These are phyloP conservation scores for Sceliomorpha sp. DNA, from an alignment of 2,888 invertebrate species.

Conservation along the genomic window DNA sequence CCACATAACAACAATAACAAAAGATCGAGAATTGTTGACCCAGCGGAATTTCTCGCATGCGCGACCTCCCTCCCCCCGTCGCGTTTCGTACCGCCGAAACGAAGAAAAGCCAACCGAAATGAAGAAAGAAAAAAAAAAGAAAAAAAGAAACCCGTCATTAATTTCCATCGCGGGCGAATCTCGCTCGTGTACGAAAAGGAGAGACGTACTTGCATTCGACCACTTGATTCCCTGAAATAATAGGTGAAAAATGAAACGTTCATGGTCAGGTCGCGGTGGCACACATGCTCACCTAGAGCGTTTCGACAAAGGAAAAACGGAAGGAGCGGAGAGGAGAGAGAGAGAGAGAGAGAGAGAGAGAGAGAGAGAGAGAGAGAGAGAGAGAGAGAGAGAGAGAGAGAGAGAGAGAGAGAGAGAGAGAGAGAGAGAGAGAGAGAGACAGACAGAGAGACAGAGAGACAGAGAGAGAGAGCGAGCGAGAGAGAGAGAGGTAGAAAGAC, in stretches of 20 bases:
- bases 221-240: constrained; percentile 33
- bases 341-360: constrained; percentile 4
- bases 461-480: neutral
- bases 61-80: too few species aligned
- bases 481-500: too few species aligned
- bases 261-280: constrained; percentile 44
- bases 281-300: constrained; percentile 21
- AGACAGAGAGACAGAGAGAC: too few species aligned
- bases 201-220: neutral
- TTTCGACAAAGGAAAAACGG: constrained; percentile 29
- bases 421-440: neutral
- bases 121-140: constrained; percentile 4
- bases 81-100: too few species aligned
- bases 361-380: neutral
- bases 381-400: neutral
- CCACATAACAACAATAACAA: too few species aligned
- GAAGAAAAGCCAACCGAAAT: too few species aligned
- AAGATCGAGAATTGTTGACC: too few species aligned
- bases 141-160: too few species aligned
- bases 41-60: too few species aligned
- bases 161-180: too few species aligned
- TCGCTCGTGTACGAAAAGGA: neutral
- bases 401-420: neutral
- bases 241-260: constrained; percentile 32
- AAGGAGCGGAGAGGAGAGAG: constrained; percentile 2